Base-by-base conservation (phyloP, 2,113 vertebrate species). In the Coregonus clupeaformis region DNA sequence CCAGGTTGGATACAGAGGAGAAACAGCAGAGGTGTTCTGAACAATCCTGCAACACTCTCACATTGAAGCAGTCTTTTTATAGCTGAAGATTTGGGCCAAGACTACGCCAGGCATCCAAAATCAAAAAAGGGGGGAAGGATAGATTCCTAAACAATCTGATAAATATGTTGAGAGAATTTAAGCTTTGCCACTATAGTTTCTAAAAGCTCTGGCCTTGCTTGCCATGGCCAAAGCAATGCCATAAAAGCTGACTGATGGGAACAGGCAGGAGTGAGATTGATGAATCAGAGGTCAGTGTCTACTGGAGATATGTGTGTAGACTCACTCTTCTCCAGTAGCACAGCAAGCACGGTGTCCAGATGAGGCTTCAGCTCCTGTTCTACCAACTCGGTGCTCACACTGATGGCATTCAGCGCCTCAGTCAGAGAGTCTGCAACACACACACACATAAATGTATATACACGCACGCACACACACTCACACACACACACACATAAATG, bases 251-350 rank as follows among this genome's bases (percentile, higher is more conserved):
- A 12, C 60, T 12, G 24, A 22, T 63, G 63, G 25, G 63, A 29
- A 65, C 27, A 18, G 13, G 6, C 24, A 55, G 25, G 2, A 57
- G 47, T 71, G 12, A 65, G 49, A 52, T 29, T 14, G 32, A 71
- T 24, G 18, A 45, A 62, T 13, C 47, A 59, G n/a, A 22, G 49
- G 42, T 42, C 7, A 60, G 42, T 59, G 64, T 22, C 18, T 27
- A 6, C 30, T 27, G 6, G 25, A 42, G 0, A 36, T 14, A 7
- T 36, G 7, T 36, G 36, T 36, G 36, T 36, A 36, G 36, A 86
- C 92, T 91, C 73, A 94, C 93, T 91, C 79, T 92, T 94, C 16
- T 93, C 93, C 76, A 92, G 80, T 30, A 93, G 88, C 1, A 77
- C 60, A 42, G 81, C 72, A 69, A 94, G 80, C 69, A 94, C 67